Percentiles rank a stretch among this genome's conserved stretches.
Evolutionary conservation across 2,888 invertebrate species (phyloP).

Genomic region (Agrotis ipsilon): DNA sequence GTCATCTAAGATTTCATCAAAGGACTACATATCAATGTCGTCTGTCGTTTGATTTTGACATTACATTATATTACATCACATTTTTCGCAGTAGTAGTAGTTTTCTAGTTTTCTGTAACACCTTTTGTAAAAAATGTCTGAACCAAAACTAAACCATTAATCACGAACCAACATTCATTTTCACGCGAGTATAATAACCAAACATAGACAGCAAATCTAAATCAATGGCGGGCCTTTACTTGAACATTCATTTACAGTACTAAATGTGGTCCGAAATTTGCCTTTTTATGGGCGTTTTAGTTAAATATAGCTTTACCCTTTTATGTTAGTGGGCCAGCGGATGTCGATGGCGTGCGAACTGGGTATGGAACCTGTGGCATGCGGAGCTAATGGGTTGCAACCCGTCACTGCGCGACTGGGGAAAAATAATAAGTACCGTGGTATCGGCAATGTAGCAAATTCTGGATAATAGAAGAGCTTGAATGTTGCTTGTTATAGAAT

Average conservation of each 20-base stretch:
- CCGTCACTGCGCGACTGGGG: neutral
- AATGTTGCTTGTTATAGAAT: too few species aligned
- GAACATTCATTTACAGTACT: conserved; percentile 4
- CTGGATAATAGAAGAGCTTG: neutral
- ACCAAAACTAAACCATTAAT: neutral
- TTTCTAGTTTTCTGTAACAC: too few species aligned
- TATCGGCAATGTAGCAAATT: neutral
- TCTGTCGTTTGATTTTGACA: too few species aligned
- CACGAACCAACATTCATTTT: neutral
- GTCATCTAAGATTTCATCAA: too few species aligned
- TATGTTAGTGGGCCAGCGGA: conserved; percentile 56
- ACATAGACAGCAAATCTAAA: conserved; percentile 33
- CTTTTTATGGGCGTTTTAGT: conserved; percentile 39
- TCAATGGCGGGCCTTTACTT: conserved; percentile 33
- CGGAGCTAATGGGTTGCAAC: conserved; percentile 13
- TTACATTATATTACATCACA: too few species aligned
- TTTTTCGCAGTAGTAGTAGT: too few species aligned
- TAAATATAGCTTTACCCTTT: conserved; percentile 43
- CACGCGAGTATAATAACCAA: neutral
- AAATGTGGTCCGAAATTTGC: conserved; percentile 30
- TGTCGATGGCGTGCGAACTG: conserved; percentile 61
- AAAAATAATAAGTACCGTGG: neutral
- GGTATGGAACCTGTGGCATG: conserved; percentile 49
- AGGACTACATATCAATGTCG: too few species aligned
- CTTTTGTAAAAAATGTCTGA: too few species aligned